phyloP scores from a whole-genome alignment of 2,888 invertebrate species.

The Cataglyphis albicans region DNA sequence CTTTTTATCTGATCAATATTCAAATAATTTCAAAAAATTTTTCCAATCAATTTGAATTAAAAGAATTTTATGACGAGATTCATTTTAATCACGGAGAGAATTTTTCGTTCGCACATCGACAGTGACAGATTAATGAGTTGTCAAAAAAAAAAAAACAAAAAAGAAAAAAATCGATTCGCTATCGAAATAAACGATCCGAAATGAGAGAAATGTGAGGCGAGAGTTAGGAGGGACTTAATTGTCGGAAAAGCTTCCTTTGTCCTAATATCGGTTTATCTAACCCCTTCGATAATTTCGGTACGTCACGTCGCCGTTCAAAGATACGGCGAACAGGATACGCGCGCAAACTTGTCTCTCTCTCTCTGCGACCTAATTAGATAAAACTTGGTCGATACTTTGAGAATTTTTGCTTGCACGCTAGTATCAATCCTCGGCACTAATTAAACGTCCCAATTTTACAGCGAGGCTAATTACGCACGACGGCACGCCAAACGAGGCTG shows the following conservation, averaged over 20 bases:
- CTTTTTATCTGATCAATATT: neutral
- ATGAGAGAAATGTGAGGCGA: neutral
- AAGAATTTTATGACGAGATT: neutral
- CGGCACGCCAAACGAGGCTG: constrained; percentile 32
- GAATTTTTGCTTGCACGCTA: constrained; percentile 42
- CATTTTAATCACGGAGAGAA: neutral
- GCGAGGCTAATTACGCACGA: constrained; percentile 40
- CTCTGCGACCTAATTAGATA: constrained; percentile 49
- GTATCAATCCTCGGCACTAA: constrained; percentile 55
- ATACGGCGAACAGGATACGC: neutral
- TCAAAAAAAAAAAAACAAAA: neutral
- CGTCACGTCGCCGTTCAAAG: constrained; percentile 8
- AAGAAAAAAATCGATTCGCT: constrained; percentile 10
- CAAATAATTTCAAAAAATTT: neutral
- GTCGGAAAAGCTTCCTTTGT: constrained; percentile 28
- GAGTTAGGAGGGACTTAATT: constrained; percentile 12
- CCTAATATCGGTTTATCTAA: constrained; percentile 1
- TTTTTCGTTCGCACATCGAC: neutral
- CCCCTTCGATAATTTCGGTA: constrained; percentile 36
- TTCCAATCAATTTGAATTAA: neutral
- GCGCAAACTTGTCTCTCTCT: constrained; percentile 17
- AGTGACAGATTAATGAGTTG: neutral
- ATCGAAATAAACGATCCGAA: constrained; percentile 14
- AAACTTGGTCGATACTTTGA: constrained; percentile 40
- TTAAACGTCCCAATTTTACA: constrained; percentile 51